Evolutionary conservation across 92 coral and sea anemone genomes (phyloP).

Genomic region (Pocillopora meandrina): DNA sequence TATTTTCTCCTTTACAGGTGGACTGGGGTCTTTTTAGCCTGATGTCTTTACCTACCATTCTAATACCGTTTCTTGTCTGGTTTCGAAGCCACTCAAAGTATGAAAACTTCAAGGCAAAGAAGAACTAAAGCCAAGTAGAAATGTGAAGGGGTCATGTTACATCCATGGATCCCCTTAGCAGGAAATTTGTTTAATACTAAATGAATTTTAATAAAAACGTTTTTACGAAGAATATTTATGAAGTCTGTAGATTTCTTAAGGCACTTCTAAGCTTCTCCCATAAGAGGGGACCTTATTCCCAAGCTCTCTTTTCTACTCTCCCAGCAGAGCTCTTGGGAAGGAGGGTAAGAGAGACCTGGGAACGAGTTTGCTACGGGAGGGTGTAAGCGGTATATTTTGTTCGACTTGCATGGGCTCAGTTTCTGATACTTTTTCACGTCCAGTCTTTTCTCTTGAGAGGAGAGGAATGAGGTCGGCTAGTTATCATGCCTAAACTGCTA

Average conservation of each 20-base stretch:
- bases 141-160: background rate
- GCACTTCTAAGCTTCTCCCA: no score
- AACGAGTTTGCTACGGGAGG: no score
- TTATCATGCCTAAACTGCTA: no score
- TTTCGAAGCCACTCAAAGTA: slow-evolving; percentile 92
- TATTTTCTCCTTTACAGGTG: slow-evolving; percentile 53
- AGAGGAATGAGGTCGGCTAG: no score
- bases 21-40: slow-evolving; percentile 98
- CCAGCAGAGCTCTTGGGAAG: no score
- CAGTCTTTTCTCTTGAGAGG: no score
- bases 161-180: background rate
- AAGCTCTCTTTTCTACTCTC: no score
- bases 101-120: slow-evolving; percentile 90
- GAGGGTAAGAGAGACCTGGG: no score
- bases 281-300: no score
- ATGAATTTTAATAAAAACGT: slow-evolving; percentile 36
- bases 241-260: background rate
- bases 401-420: no score
- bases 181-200: background rate
- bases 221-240: background rate
- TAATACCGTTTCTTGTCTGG: slow-evolving; percentile 92
- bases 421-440: no score
- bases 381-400: no score
- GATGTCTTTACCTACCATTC: slow-evolving; percentile 92
- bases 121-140: slow-evolving; percentile 47